A percentile compares a stretch with the other conserved stretches of the same genome.
Evolutionary conservation across 2,797 vertebrate species (phyloP).

Genomic region (Novumbra hubbsi): DNA sequence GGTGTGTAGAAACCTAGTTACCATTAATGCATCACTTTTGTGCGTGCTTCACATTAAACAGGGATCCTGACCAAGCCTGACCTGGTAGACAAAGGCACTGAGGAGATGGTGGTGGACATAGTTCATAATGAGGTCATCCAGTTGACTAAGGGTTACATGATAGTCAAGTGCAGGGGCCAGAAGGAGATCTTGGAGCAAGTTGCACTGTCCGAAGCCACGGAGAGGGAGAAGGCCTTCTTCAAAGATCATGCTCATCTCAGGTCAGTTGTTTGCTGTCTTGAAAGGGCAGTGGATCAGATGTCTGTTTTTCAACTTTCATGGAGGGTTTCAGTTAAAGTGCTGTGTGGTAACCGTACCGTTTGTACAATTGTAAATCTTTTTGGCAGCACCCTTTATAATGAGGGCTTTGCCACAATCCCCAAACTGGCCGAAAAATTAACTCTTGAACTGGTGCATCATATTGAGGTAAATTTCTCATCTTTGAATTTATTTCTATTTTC

Average conservation of each 20-base stretch:
- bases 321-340: not conserved
- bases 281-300: not conserved
- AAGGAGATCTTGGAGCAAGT: conserved; percentile 78
- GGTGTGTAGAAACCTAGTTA: not conserved
- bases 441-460: conserved; percentile 82
- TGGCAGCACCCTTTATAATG: conserved; percentile 70
- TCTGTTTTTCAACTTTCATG: too few relatives aligned
- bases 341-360: not conserved
- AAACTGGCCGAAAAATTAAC: conserved; percentile 83
- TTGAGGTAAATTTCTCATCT: conserved; percentile 74
- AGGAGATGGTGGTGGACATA: conserved; percentile 72
- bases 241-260: conserved; percentile 11
- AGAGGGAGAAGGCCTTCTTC: conserved; percentile 80
- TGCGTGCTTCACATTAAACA: conserved; percentile 39
- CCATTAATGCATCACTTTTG: not conserved
- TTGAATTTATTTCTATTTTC: conserved; percentile 20
- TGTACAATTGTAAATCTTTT: conserved; percentile 7
- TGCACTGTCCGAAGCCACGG: conserved; percentile 71
- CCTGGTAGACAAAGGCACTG: conserved; percentile 84
- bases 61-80: conserved; percentile 92
- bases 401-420: conserved; percentile 79
- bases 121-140: conserved; percentile 73
- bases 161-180: conserved; percentile 88
- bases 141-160: conserved; percentile 89
- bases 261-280: not conserved